Conservation (phyloP, 2,888 invertebrate genomes). For the Seladonia tumulorum region DNA sequence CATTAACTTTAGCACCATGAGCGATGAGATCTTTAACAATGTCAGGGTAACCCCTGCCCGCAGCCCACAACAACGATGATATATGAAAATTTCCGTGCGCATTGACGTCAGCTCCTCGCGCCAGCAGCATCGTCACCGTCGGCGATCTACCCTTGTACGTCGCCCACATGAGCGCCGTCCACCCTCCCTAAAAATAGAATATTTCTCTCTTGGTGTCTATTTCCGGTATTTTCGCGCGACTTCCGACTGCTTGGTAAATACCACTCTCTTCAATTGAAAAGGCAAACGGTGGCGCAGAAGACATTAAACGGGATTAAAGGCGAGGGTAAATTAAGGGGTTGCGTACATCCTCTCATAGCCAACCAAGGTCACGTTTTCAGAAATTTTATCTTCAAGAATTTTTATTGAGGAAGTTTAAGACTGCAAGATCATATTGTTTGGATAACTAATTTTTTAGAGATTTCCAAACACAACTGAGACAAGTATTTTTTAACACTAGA, state of each 20-base stretch:
- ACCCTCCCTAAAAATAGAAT: conserved; percentile 90
- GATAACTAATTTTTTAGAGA: too few relatives aligned
- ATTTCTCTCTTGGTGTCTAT: background rate
- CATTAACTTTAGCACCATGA: conserved; percentile 96
- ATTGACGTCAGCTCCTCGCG: conserved; percentile 96
- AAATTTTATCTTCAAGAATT: background rate
- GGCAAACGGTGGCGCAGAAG: background rate
- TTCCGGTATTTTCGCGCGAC: background rate
- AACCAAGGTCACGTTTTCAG: background rate
- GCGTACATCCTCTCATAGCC: background rate
- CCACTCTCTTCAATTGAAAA: background rate
- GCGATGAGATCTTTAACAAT: conserved; percentile 93
- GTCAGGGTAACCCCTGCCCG: conserved; percentile 95
- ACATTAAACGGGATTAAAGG: background rate
- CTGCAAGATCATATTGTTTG: too few relatives aligned
- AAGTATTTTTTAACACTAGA: too few relatives aligned
- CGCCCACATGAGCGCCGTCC: conserved; percentile 99
- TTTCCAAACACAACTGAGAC: too few relatives aligned
- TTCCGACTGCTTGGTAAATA: background rate
- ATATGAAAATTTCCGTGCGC: conserved; percentile 98
- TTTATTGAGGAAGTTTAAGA: background rate
- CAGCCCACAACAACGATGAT: conserved; percentile 96
- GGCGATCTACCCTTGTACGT: conserved; percentile 95
- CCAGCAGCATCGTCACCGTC: conserved; percentile 91
- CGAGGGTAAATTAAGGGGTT: background rate